Percentiles rank a stretch among this genome's conserved stretches.
Evolutionary conservation across 2,888 invertebrate genomes (phyloP).

Genomic region (Gari tellinella): DNA sequence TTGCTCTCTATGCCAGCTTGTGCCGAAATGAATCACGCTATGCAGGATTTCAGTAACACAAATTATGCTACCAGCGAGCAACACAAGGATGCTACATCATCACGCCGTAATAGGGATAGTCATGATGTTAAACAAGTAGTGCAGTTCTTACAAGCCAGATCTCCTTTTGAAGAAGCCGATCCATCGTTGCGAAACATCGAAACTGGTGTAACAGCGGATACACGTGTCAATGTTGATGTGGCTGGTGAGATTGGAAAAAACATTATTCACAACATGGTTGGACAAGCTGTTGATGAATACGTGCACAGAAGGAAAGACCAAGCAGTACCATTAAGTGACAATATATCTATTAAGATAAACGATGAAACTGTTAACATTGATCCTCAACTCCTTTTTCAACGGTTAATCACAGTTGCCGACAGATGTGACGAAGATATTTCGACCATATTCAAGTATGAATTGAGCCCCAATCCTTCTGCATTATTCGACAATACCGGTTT

Average conservation of each 20-base stretch:
- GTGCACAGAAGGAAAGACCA: conserved; percentile 5
- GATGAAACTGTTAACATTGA: too few species aligned
- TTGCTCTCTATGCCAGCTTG: conserved; percentile 57
- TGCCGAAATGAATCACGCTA: conserved; percentile 45
- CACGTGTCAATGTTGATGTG: conserved; percentile 7
- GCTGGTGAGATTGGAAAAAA: conserved; percentile 4
- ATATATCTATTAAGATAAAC: too few species aligned
- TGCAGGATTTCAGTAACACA: too few species aligned
- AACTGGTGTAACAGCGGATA: conserved; percentile 1
- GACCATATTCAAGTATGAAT: conserved; percentile 52
- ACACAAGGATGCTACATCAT: too few species aligned
- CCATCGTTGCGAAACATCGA: neutral
- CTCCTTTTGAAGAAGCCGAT: neutral
- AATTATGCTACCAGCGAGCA: too few species aligned
- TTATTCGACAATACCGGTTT: conserved; percentile 24
- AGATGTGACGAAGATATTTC: conserved; percentile 7
- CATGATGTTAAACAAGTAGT: too few species aligned
- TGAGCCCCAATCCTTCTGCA: conserved; percentile 33
- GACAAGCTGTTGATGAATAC: neutral
- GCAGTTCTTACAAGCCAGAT: too few species aligned
- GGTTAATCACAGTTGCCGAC: too few species aligned
- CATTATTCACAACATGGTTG: conserved; percentile 3
- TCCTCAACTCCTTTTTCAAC: too few species aligned
- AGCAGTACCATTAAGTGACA: too few species aligned
- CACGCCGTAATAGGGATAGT: too few species aligned